Base-by-base conservation (phyloP, 1,140 invertebrate species). In the Carcinoscorpius rotundicauda region DNA sequence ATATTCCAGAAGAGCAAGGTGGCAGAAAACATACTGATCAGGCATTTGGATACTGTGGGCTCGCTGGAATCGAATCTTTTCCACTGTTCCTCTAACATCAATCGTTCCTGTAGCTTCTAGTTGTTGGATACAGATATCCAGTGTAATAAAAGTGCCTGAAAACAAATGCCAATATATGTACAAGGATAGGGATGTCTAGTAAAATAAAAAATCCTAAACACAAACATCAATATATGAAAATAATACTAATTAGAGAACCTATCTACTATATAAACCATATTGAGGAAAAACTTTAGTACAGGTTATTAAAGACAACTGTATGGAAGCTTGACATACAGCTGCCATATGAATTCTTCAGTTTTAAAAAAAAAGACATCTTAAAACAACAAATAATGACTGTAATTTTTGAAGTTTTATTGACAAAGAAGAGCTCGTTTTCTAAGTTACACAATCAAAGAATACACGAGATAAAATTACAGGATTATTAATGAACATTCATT, bases 41-140 rank as follows among this genome's bases (percentile, higher is more conserved):
- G 93, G 91, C 88, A 97, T 97, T 83, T 99, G 95, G 77, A 98
- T 97, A 76, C 91, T 94, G 80, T 91, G 90, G 58, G 94, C 95
- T 69, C 96, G 83, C 80, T 98, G 95, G 57, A 86, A 85, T 51
- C 96, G 84, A 70, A 99, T 93, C 75, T 86, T 85, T 75, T 96
- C 89, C 3, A 98, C 94, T 0, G 92, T 92, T 61, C 91, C 89
- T 68, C 87, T 84, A 65, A 98, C 87, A 76, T 98, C 93, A 8
- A 91, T 87, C 52, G 85, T 87, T 66, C 89, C 88, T 62, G 87
- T 87, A 73, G 93, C 92, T 74, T 93, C 87, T 69, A 98, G 78
- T 62, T 91, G 84, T 67, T 86, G 86, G 78, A 95, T 91, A 80
- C 91, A 93, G 73, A 97, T 96, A 77, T 99, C 95, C 74, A 97